Conservation (phyloP, 2,797 vertebrate genomes). For the Sebastes kiyomatsui region DNA sequence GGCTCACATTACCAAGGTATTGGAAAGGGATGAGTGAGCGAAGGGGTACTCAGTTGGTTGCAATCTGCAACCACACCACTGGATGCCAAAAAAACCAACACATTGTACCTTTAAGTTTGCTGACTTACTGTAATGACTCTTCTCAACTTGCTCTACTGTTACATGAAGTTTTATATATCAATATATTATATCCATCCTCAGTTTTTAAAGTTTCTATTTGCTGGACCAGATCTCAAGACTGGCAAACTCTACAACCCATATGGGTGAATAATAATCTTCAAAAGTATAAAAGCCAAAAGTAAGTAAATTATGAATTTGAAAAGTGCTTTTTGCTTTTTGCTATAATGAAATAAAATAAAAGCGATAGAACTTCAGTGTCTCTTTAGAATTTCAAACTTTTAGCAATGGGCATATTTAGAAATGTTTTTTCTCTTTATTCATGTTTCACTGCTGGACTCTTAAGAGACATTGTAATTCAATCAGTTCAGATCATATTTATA, state of each 20-base stretch:
- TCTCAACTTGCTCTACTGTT: background rate
- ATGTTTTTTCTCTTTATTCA: background rate
- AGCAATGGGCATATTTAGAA: background rate
- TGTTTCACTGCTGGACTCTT: background rate
- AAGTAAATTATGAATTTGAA: background rate
- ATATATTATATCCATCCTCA: background rate
- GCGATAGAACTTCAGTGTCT: background rate
- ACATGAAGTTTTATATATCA: background rate
- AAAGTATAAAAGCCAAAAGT: background rate
- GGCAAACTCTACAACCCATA: background rate
- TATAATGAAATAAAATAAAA: background rate
- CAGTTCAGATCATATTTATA: background rate
- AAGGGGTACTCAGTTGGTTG: too few relatives aligned
- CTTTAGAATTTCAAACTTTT: background rate
- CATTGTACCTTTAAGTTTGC: too few relatives aligned
- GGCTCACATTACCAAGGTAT: too few relatives aligned
- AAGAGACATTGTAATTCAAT: background rate
- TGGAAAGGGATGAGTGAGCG: too few relatives aligned
- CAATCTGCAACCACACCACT: too few relatives aligned
- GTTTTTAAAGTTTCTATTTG: background rate
- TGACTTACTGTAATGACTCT: background rate
- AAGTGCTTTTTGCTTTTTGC: background rate
- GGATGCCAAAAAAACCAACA: fast-evolving
- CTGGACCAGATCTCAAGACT: background rate
- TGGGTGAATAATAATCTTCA: background rate